Percentiles rank a stretch among this genome's conserved stretches.
These are phyloP conservation scores for Hippocampus abdominalis DNA, from an alignment of 2,113 vertebrate species.

Conservation along the genomic window DNA sequence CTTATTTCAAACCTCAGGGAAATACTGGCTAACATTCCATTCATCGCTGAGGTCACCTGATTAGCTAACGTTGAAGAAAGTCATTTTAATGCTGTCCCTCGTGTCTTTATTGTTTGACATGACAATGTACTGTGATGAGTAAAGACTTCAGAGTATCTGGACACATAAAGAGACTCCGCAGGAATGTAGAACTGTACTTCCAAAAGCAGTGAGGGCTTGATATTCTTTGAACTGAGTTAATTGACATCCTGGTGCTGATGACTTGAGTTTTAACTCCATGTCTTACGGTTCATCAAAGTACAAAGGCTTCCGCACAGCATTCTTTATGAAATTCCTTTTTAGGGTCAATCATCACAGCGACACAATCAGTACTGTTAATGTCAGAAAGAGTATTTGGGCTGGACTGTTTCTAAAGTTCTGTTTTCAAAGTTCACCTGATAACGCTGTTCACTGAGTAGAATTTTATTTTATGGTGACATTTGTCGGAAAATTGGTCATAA, in stretches of 20 bases:
- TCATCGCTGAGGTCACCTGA: conserved; percentile 22
- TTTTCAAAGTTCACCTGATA: conserved; percentile 7
- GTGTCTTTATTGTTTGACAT: not conserved
- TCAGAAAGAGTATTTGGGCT: conserved; percentile 17
- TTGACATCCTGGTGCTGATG: conserved; percentile 59
- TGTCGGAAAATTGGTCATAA: conserved; percentile 23
- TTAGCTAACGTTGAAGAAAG: not conserved
- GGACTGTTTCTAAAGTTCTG: conserved; percentile 25
- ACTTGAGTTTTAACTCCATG: conserved; percentile 15
- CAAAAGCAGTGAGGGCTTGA: conserved; percentile 59
- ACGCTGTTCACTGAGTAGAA: conserved; percentile 3
- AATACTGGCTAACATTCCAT: conserved; percentile 37
- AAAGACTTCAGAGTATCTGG: conserved; percentile 12
- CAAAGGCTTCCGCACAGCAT: conserved; percentile 8
- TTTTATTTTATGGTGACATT: conserved; percentile 2
- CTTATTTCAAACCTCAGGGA: not conserved
- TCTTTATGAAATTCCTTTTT: conserved; percentile 11
- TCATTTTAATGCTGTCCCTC: not conserved
- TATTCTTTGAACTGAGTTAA: conserved; percentile 54
- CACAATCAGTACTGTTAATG: conserved; percentile 26
- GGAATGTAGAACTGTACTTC: conserved; percentile 71
- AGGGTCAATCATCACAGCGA: conserved; percentile 22
- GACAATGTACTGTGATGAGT: conserved; percentile 8
- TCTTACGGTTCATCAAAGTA: conserved; percentile 27
- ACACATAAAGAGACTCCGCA: conserved; percentile 39